These are phyloP conservation scores for Acanthiza pusilla DNA, from an alignment of 2,797 vertebrate species.

Conservation along the genomic window DNA sequence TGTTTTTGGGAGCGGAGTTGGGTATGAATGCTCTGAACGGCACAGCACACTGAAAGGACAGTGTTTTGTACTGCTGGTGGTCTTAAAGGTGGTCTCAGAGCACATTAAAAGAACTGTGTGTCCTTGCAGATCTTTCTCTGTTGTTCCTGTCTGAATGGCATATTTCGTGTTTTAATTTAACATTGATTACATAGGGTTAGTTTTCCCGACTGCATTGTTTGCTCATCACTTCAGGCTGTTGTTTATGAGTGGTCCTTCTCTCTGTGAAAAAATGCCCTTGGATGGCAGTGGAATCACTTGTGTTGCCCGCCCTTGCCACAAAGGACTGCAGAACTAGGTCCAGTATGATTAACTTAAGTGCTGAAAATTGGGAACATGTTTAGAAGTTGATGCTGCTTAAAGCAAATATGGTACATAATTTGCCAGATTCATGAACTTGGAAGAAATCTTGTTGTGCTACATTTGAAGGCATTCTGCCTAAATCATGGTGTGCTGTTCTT, in stretches of 20 bases:
- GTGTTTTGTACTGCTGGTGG: neutral
- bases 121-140: neutral
- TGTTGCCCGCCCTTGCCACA: neutral
- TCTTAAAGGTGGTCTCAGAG: neutral
- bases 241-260: neutral
- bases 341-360: neutral
- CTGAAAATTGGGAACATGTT: neutral
- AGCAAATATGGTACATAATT: neutral
- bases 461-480: neutral
- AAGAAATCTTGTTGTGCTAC: neutral
- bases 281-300: neutral
- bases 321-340: neutral
- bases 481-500: neutral
- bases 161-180: neutral
- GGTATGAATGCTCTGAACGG: neutral
- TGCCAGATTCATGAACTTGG: neutral
- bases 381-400: neutral
- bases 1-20: neutral
- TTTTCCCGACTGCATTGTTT: neutral
- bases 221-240: neutral
- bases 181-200: neutral
- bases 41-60: neutral
- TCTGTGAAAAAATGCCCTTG: neutral
- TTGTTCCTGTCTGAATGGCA: neutral
- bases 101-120: neutral